These are phyloP conservation scores for Bombus confusus DNA, from an alignment of 1,140 invertebrate species.

Conservation along the genomic window DNA sequence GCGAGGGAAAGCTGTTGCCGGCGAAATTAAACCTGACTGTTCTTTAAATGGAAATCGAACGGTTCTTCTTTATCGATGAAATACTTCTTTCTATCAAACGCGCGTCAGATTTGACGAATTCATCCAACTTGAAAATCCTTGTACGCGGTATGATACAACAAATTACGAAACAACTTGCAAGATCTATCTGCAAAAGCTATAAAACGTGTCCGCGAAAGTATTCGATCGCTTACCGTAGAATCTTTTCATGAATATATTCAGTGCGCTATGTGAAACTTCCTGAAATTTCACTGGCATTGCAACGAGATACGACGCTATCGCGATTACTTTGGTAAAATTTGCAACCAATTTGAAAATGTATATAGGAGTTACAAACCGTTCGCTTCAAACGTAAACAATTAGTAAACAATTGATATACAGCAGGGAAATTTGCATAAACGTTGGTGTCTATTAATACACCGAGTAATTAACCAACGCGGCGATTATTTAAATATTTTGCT, in stretches of 20 bases:
- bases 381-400: background rate
- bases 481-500: too few species aligned
- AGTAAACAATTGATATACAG: background rate
- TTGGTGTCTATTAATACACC: too few species aligned
- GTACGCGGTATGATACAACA: accelerated
- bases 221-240: too few species aligned
- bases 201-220: background rate
- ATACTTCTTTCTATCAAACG: background rate
- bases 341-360: background rate
- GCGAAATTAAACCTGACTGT: constrained; percentile 21
- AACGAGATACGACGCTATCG: too few species aligned
- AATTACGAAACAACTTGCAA: background rate
- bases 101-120: background rate
- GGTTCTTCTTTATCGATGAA: constrained; percentile 3
- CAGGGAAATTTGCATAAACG: too few species aligned
- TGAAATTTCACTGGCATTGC: too few species aligned
- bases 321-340: too few species aligned
- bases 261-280: too few species aligned
- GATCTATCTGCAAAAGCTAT: background rate
- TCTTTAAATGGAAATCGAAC: constrained; percentile 33
- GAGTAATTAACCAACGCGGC: too few species aligned
- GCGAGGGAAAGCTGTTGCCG: constrained; percentile 8
- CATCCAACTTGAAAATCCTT: background rate
- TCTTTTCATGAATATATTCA: too few species aligned
- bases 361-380: background rate